phyloP scores from a whole-genome alignment of 2,888 invertebrate genomes.

The Bursaphelenchus okinawaensis region DNA sequence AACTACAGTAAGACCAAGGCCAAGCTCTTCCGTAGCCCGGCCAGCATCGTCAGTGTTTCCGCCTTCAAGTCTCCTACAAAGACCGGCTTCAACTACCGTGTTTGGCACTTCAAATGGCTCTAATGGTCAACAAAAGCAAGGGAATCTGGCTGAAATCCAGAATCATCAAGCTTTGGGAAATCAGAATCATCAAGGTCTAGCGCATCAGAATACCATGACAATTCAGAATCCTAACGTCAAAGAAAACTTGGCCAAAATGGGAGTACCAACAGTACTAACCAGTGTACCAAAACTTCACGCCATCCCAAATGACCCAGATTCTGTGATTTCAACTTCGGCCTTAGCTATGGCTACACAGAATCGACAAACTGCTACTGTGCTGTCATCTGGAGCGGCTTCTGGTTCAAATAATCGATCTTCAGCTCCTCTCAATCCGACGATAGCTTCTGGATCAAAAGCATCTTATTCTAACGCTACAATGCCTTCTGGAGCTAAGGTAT shows the following conservation, averaged over 20 bases:
- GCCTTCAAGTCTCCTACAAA: neutral
- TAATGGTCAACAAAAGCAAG: neutral
- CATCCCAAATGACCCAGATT: neutral
- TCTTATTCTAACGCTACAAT: no score
- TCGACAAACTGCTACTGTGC: no score
- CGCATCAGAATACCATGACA: neutral
- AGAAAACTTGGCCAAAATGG: neutral
- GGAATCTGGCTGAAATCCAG: neutral
- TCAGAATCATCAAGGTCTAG: no score
- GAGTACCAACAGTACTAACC: neutral
- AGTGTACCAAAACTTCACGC: neutral
- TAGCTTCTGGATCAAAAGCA: no score
- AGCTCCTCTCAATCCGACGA: no score
- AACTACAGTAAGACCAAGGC: neutral
- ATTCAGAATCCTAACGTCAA: neutral
- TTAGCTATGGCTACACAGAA: no score
- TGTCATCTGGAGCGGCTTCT: no score
- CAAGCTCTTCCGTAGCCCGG: neutral
- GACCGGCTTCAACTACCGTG: neutral
- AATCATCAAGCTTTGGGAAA: neutral
- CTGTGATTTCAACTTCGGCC: no score
- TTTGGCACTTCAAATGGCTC: neutral
- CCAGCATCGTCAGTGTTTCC: neutral
- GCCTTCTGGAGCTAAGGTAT: no score
- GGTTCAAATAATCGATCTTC: no score